Evolutionary conservation across 2,888 invertebrate genomes (phyloP).

Genomic region (Liposcelis brunnea): DNA sequence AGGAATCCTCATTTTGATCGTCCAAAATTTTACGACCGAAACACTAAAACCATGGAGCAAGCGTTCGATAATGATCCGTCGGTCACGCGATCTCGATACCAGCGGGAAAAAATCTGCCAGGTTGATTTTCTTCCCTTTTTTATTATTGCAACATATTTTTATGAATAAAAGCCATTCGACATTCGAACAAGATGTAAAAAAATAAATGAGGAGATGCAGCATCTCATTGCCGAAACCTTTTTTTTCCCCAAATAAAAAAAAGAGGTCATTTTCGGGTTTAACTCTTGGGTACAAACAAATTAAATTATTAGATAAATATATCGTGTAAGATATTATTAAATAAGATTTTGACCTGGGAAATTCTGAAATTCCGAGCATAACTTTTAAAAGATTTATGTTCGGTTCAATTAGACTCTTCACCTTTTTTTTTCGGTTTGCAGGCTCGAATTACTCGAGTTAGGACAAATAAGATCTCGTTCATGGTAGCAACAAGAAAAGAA

Average conservation of each 20-base stretch:
- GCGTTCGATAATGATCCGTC: no score
- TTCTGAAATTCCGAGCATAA: no score
- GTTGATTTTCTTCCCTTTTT: neutral
- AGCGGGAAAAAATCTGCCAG: neutral
- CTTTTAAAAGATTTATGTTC: no score
- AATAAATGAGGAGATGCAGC: neutral
- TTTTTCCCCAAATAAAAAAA: neutral
- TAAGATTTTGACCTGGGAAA: neutral
- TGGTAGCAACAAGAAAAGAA: no score
- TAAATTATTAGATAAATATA: constrained; percentile 9
- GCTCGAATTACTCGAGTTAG: no score
- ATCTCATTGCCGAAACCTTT: neutral
- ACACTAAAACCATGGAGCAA: no score
- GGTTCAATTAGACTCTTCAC: no score
- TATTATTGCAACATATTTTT: neutral
- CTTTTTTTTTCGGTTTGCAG: no score
- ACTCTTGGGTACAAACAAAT: neutral
- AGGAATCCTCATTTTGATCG: no score
- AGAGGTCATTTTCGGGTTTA: neutral
- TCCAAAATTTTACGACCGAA: no score
- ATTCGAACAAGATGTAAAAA: neutral
- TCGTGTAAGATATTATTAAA: constrained; percentile 2
- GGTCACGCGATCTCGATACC: neutral
- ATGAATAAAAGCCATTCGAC: neutral
- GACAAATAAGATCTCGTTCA: no score